Evolutionary conservation across 2,888 invertebrate genomes (phyloP).

Genomic region (Eupelmus urozonus): DNA sequence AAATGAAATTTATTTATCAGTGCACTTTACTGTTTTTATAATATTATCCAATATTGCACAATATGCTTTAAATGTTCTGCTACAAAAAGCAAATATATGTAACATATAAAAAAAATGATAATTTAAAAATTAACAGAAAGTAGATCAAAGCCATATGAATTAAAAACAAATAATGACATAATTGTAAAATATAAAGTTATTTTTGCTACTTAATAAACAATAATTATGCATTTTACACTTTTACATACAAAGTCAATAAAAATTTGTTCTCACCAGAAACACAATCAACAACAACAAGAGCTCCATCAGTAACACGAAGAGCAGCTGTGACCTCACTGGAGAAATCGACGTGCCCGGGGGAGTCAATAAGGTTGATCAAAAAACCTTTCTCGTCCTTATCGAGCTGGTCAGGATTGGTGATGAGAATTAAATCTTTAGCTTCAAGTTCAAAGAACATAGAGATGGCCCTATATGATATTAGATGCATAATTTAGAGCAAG

Average conservation of each 20-base stretch:
- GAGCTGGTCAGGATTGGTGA: constrained; percentile 93
- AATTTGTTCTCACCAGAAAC: constrained; percentile 89
- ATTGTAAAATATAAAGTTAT: not conserved
- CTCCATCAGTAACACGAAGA: constrained; percentile 99
- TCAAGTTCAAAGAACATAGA: constrained; percentile 99
- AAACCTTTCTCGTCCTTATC: constrained; percentile 96
- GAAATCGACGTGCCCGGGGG: constrained; percentile 99
- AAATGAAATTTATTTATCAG: not conserved
- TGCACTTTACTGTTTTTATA: not conserved
- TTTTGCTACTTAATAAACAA: not conserved
- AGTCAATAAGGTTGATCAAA: constrained; percentile 99
- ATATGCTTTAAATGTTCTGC: too few relatives aligned
- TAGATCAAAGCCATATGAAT: too few relatives aligned
- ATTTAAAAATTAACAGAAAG: not conserved
- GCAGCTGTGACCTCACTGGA: constrained; percentile 99
- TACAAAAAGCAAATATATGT: too few relatives aligned
- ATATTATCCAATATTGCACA: too few relatives aligned
- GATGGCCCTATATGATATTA: constrained; percentile 96
- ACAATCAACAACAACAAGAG: constrained; percentile 99
- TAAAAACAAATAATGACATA: too few relatives aligned
- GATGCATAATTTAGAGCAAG: too few relatives aligned
- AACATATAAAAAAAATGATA: not conserved
- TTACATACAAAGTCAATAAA: not conserved
- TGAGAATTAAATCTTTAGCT: constrained; percentile 95
- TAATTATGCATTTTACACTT: not conserved